Percentiles rank a stretch among this genome's conserved stretches.
phyloP scores from a whole-genome alignment of 2,888 invertebrate genomes.

The Phaedon cochleariae region DNA sequence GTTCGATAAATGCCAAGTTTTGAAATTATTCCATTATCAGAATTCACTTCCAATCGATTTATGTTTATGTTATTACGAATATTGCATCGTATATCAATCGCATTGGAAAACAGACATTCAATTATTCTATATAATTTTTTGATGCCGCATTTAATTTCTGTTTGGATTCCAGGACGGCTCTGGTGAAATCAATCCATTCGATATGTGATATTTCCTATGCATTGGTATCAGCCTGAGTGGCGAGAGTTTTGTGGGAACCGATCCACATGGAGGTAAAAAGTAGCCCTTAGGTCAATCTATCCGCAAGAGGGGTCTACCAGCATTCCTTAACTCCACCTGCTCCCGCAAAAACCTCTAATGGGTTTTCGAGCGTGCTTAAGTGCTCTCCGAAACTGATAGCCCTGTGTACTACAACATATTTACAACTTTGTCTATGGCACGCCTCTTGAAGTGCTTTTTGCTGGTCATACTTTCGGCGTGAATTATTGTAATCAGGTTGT shows the following conservation, averaged over 20 bases:
- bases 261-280: conserved; percentile 53
- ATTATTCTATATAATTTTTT: too few species aligned
- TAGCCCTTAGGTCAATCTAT: conserved; percentile 54
- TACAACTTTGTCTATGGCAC: conserved; percentile 43
- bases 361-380: conserved; percentile 52
- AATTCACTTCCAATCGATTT: too few species aligned
- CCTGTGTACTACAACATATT: conserved; percentile 43
- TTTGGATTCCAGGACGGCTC: not conserved
- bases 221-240: conserved; percentile 31
- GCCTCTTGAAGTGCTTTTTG: conserved; percentile 41
- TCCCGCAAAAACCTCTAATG: conserved; percentile 56
- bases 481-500: conserved; percentile 19
- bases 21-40: too few species aligned
- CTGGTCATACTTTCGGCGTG: conserved; percentile 20
- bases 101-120: too few species aligned
- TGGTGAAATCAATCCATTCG: conserved; percentile 9
- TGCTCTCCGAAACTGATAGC: conserved; percentile 44
- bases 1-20: too few species aligned
- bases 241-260: conserved; percentile 43
- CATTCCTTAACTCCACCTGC: conserved; percentile 54
- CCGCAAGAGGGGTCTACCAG: conserved; percentile 44
- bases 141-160: too few species aligned
- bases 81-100: too few species aligned
- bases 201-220: conserved; percentile 40
- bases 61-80: too few species aligned